Percentiles rank a stretch among this genome's conserved stretches.
Conservation (phyloP, 2,797 vertebrate species). For the Falco concolor region DNA sequence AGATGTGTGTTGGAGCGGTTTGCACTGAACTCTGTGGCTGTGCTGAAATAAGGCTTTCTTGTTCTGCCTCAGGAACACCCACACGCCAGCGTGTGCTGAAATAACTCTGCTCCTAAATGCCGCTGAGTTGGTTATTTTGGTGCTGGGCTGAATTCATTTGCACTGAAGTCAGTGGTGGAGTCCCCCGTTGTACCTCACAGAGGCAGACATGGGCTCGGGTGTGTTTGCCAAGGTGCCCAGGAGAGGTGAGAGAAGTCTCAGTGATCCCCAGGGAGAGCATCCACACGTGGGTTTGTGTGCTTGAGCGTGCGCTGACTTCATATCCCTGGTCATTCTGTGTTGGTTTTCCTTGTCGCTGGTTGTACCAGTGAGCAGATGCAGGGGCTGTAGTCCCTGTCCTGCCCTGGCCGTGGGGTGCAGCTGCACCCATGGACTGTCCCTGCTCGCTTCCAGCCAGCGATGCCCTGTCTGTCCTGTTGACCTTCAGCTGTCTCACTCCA, state of each 20-base stretch:
- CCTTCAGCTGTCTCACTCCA: neutral
- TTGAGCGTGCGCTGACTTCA: fast-evolving
- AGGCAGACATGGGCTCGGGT: neutral
- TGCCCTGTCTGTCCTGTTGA: neutral
- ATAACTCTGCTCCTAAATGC: slow-evolving; percentile 7
- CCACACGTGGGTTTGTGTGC: neutral
- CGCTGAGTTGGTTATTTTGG: neutral
- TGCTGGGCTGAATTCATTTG: neutral
- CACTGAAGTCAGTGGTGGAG: neutral
- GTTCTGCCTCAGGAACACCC: slow-evolving; percentile 35
- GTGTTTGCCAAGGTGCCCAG: neutral
- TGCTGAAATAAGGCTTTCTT: slow-evolving; percentile 38
- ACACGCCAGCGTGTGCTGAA: neutral
- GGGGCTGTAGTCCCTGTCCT: neutral
- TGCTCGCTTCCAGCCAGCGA: fast-evolving
- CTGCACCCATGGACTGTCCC: neutral
- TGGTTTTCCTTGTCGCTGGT: neutral
- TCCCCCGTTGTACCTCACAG: neutral
- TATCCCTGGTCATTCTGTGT: neutral
- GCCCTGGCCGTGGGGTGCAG: neutral
- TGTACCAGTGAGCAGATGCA: fast-evolving
- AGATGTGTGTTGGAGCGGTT: neutral
- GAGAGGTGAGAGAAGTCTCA: neutral
- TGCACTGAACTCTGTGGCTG: neutral
- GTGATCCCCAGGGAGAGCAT: neutral